Conservation (phyloP, 2,797 vertebrate species). For the Vultur gryphus region DNA sequence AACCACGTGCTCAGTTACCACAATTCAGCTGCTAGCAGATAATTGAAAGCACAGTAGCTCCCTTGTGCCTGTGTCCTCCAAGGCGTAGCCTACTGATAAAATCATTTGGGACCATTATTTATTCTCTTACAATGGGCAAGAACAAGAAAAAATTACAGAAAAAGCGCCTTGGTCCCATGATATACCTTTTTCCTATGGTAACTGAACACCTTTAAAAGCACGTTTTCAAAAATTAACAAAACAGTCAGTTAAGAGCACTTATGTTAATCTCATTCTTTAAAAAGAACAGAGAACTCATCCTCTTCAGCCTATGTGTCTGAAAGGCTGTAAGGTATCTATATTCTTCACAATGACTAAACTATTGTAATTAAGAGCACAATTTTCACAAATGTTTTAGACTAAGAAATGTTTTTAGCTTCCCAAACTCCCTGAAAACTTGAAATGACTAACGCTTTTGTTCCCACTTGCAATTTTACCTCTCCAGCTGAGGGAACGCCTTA, state of each 20-base stretch:
- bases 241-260: not conserved
- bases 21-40: not conserved
- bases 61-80: not conserved
- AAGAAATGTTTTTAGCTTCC: not conserved
- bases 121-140: not conserved
- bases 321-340: not conserved
- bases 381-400: not conserved
- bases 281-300: not conserved
- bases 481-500: not conserved
- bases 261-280: not conserved
- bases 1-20: not conserved
- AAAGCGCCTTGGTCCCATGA: not conserved
- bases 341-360: not conserved
- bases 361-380: not conserved
- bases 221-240: not conserved
- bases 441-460: not conserved
- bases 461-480: not conserved
- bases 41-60: not conserved
- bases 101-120: not conserved
- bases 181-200: not conserved
- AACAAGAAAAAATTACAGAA: not conserved
- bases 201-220: not conserved
- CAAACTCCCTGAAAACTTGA: not conserved
- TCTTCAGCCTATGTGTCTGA: not conserved
- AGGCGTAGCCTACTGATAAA: not conserved